Evolutionary conservation across 2,888 invertebrate species (phyloP), one percentile per base, ranked within the genome.

Genomic region (Drosophila cognata): DNA sequence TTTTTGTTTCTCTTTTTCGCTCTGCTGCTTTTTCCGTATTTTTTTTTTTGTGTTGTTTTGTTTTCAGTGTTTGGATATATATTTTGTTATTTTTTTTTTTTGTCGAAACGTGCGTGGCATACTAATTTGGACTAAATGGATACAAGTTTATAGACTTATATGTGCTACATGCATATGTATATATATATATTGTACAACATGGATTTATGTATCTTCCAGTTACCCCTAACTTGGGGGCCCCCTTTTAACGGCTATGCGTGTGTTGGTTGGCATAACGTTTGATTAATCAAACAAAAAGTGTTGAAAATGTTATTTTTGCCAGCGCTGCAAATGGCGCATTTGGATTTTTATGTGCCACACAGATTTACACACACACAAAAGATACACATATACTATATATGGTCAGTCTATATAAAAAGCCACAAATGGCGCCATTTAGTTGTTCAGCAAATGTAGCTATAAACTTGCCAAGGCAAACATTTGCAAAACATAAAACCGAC

Each of bases 221-320:
- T 21, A 43, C 36, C 52, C 53, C 48, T 21, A 50, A 48, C 29
- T 50, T 36, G 16, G 13, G 5, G 5, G 11, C 43, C 35, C n/a
- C 41, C 41, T 36, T 16, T 56, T 21, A 25, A 21, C 4, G 48
- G 48, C 48, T 5, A 10, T 55, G 57, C 46, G 31, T 77, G 60
- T 76, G 68, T 48, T 60, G 68, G 61, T 41, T 75, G 65, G 55
- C 69, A 74, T 68, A 82, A 72, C 72, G 71, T 81, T 83, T 83
- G 79, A 84, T 88, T 86, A 84, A 89, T 84, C 87, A 82, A 90
- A 88, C 77, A 77, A 79, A 86, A 90, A 88, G 86, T 87, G 86
- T 87, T 89, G 90, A 85, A 87, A 89, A 90, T 89, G 90, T 77
- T 89, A 84, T 88, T 88, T 86, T 79, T 81, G 83, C 87, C 79